A percentile compares a stretch with the other conserved stretches of the same genome.
Conservation (phyloP, 2,888 invertebrate genomes). For the Thecophora atra region DNA sequence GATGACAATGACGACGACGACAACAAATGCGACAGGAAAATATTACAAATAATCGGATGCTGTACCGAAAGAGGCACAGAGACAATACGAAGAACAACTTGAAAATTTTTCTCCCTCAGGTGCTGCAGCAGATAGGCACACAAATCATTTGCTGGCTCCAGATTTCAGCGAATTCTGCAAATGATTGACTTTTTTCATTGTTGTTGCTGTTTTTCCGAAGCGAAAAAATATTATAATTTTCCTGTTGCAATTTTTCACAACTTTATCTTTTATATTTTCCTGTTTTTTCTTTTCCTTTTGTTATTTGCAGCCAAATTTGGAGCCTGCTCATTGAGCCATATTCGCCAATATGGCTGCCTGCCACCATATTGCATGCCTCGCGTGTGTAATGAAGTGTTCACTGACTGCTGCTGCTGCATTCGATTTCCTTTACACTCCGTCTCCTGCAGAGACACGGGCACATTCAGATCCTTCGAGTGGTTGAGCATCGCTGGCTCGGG, state of each 20-base stretch:
- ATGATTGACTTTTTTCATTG: not conserved
- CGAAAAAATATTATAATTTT: constrained; percentile 16
- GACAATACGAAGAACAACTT: not conserved
- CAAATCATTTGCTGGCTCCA: not conserved
- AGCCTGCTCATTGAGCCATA: constrained; percentile 22
- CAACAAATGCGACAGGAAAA: not conserved
- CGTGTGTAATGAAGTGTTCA: constrained; percentile 25
- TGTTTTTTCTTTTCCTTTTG: not conserved
- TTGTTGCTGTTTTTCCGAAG: not conserved
- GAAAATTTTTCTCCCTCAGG: not conserved
- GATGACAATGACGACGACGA: not conserved
- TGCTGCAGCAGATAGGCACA: not conserved
- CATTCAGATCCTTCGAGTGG: not conserved
- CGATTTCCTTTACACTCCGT: not conserved
- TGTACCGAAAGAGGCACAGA: not conserved
- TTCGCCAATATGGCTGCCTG: constrained; percentile 30
- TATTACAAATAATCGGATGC: constrained; percentile 14
- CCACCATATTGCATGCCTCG: not conserved
- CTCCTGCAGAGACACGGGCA: not conserved
- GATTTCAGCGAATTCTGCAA: not conserved
- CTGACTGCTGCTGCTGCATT: not conserved
- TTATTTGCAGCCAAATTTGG: not conserved
- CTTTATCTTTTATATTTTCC: not conserved
- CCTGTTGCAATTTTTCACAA: not conserved
- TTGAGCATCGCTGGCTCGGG: not conserved